A percentile compares a stretch with the other conserved stretches of the same genome.
These are phyloP conservation scores for Lasioglossum baleicum DNA, from an alignment of 1,140 invertebrate species.

Conservation along the genomic window DNA sequence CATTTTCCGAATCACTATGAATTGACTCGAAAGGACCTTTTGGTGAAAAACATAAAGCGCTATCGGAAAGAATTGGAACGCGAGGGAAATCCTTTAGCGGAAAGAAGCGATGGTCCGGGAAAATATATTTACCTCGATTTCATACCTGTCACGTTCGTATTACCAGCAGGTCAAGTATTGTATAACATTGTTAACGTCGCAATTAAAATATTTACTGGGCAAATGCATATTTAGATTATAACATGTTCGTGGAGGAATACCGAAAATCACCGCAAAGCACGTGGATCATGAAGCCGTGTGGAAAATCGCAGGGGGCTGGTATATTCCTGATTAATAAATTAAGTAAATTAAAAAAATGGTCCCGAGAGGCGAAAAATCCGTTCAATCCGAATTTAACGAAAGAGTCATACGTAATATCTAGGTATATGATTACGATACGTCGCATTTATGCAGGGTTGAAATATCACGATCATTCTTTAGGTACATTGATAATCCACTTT, in stretches of 20 bases:
- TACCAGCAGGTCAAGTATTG: constrained; percentile 87
- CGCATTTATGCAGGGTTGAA: too few relatives aligned
- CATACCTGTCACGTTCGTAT: constrained; percentile 94
- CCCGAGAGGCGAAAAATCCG: constrained; percentile 88
- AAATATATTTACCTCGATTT: constrained; percentile 93
- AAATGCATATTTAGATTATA: too few relatives aligned
- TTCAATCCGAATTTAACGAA: constrained; percentile 91
- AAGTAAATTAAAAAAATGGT: constrained; percentile 93
- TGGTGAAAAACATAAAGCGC: constrained; percentile 97
- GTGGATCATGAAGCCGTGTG: constrained; percentile 99
- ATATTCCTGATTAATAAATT: constrained; percentile 95
- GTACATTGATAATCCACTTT: constrained; percentile 91
- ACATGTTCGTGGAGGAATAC: constrained; percentile 97
- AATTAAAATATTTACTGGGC: too few relatives aligned
- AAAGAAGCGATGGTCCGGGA: constrained; percentile 86
- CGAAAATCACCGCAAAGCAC: constrained; percentile 93
- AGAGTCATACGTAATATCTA: constrained; percentile 95
- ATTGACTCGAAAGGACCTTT: constrained; percentile 94
- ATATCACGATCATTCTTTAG: constrained; percentile 61
- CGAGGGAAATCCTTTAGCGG: constrained; percentile 92
- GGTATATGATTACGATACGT: too few relatives aligned
- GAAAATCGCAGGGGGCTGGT: constrained; percentile 92
- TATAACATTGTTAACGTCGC: too few relatives aligned
- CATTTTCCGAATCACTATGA: constrained; percentile 98
- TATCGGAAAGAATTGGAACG: constrained; percentile 95